These are phyloP conservation scores for Meliscaeva auricollis DNA, from an alignment of 2,888 invertebrate genomes.

Conservation along the genomic window DNA sequence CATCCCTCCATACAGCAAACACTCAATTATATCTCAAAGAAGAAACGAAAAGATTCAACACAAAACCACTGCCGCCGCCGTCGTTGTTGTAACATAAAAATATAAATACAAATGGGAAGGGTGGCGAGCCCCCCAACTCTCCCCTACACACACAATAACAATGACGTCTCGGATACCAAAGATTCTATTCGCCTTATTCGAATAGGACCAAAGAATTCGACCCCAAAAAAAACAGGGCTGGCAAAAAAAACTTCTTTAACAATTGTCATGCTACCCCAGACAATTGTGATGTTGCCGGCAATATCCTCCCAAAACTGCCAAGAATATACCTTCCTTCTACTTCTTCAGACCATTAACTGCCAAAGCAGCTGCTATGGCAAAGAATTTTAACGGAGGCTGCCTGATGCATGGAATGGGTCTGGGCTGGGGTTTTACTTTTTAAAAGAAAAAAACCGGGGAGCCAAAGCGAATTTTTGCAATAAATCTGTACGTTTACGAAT, in stretches of 20 bases:
- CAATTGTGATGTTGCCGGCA: constrained; percentile 17
- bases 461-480: constrained; percentile 66
- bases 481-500: constrained; percentile 62
- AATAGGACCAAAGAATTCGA: constrained; percentile 33
- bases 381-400: too few species aligned
- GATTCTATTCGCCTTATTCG: constrained; percentile 9
- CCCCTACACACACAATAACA: background rate
- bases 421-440: background rate
- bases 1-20: constrained; percentile 48
- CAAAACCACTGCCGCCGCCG: constrained; percentile 7
- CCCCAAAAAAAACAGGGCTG: constrained; percentile 9
- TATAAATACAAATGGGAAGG: constrained; percentile 9
- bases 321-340: constrained; percentile 14
- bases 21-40: constrained; percentile 68
- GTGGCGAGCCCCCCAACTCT: background rate
- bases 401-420: background rate
- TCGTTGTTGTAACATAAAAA: constrained; percentile 24
- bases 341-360: constrained; percentile 72
- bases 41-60: constrained; percentile 24
- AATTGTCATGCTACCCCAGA: constrained; percentile 61
- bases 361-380: constrained; percentile 54
- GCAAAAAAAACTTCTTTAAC: constrained; percentile 17
- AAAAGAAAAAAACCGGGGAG: background rate
- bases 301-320: constrained; percentile 22
- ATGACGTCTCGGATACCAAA: constrained; percentile 31